phyloP scores from a whole-genome alignment of 2,113 vertebrate genomes.

The Hirundichthys speculiger region DNA sequence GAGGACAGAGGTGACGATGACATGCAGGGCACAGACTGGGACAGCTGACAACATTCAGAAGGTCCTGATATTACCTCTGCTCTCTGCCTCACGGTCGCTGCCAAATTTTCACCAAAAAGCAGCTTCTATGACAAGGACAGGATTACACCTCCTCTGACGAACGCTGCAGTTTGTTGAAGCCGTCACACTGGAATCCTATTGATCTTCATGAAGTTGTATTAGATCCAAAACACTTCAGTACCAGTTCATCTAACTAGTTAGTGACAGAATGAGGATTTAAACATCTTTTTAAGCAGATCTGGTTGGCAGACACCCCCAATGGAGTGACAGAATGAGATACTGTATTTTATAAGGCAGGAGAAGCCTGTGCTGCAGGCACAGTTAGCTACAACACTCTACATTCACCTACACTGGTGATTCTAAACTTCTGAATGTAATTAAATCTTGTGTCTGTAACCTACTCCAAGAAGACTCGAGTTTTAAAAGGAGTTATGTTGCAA shows the following conservation, averaged over 20 bases:
- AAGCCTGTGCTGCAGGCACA: conserved; percentile 20
- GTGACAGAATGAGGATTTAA: conserved; percentile 18
- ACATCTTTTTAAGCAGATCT: conserved; percentile 6
- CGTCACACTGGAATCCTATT: conserved; percentile 14
- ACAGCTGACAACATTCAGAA: conserved; percentile 57
- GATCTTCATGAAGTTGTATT: conserved; percentile 10
- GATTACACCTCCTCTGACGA: conserved; percentile 27
- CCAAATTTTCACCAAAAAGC: conserved; percentile 27
- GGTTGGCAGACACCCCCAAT: conserved; percentile 22
- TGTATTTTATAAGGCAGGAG: conserved; percentile 17
- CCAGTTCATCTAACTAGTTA: too few relatives aligned
- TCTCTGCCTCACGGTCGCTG: conserved; percentile 5
- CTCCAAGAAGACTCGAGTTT: conserved; percentile 23
- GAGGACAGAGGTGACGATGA: conserved; percentile 67
- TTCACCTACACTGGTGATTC: background rate
- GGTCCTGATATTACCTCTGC: background rate
- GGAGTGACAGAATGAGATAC: conserved; percentile 3
- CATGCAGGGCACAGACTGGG: conserved; percentile 61
- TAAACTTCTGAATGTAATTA: conserved; percentile 35
- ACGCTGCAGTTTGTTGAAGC: conserved; percentile 7
- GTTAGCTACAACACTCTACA: background rate
- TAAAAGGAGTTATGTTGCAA: background rate
- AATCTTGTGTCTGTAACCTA: conserved; percentile 1
- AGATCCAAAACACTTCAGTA: conserved; percentile 27
- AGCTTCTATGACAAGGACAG: conserved; percentile 6